A percentile compares a stretch with the other conserved stretches of the same genome.
Conservation (phyloP, 2,113 vertebrate species). For the Aptenodytes patagonicus region DNA sequence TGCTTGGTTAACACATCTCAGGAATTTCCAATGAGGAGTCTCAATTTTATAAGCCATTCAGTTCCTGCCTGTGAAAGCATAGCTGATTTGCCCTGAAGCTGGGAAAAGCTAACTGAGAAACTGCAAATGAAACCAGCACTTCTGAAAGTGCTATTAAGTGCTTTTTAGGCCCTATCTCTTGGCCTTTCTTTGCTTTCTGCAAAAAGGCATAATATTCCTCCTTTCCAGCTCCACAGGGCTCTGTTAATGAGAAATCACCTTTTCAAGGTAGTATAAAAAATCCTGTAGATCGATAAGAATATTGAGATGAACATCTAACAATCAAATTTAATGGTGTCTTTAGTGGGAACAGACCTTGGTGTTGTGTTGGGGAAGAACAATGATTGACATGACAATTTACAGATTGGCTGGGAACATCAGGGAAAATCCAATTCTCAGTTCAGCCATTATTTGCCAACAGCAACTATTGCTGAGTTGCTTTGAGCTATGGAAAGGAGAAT, state of each 20-base stretch:
- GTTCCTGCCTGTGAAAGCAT: neutral
- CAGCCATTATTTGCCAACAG: accelerated
- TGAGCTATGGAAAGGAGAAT: neutral
- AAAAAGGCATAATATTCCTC: neutral
- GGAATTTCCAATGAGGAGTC: neutral
- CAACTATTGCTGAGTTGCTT: neutral
- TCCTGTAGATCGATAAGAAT: neutral
- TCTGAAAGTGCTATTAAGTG: neutral
- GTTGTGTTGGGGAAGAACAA: neutral
- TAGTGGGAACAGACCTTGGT: neutral
- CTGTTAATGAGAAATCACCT: neutral
- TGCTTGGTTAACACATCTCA: accelerated
- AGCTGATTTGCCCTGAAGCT: neutral
- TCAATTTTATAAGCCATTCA: neutral
- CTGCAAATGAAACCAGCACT: neutral
- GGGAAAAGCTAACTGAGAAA: neutral
- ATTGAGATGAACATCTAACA: neutral
- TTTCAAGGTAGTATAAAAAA: neutral
- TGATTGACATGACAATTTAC: neutral
- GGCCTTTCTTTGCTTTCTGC: neutral
- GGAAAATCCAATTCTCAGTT: neutral
- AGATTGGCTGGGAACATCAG: neutral
- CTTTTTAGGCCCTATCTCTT: neutral
- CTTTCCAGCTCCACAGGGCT: neutral
- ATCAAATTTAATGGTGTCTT: neutral